Percentiles rank a stretch among this genome's conserved stretches.
Conservation (phyloP, 2,797 vertebrate species). For the Coluber constrictor region DNA sequence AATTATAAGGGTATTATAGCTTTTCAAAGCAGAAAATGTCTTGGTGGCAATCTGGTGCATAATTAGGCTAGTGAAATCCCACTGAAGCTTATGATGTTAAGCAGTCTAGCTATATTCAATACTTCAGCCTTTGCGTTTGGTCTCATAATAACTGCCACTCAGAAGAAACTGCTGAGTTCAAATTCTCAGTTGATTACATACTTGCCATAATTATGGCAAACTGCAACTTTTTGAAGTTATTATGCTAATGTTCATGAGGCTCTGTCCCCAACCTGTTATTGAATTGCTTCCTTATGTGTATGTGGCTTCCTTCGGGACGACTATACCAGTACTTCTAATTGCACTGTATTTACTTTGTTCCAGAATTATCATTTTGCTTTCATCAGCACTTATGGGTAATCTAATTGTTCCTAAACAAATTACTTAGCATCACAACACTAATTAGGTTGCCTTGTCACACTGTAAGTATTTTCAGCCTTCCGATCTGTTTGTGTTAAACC, state of each 20-base stretch:
- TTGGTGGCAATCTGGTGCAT: neutral
- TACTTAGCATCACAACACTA: constrained; percentile 29
- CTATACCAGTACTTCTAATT: constrained; percentile 48
- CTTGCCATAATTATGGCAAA: constrained; percentile 47
- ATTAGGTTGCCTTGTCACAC: neutral
- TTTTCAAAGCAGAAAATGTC: neutral
- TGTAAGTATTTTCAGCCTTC: constrained; percentile 23
- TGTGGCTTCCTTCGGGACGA: constrained; percentile 32
- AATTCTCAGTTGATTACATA: constrained; percentile 42
- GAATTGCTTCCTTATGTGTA: constrained; percentile 49
- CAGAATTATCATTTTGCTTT: constrained; percentile 49
- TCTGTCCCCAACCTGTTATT: constrained; percentile 30
- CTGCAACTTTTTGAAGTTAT: constrained; percentile 31
- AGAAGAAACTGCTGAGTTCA: constrained; percentile 27
- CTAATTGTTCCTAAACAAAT: constrained; percentile 40
- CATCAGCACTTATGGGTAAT: constrained; percentile 53
- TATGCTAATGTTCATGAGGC: constrained; percentile 35
- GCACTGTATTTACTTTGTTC: constrained; percentile 54
- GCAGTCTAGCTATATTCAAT: neutral
- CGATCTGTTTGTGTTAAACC: neutral
- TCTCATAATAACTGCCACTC: neutral
- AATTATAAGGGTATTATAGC: neutral
- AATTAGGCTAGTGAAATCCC: neutral
- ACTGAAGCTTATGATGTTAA: neutral
- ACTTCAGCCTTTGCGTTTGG: neutral